Evolutionary conservation across 2,113 vertebrate species (phyloP).

Genomic region (Cryptotis parvus): DNA sequence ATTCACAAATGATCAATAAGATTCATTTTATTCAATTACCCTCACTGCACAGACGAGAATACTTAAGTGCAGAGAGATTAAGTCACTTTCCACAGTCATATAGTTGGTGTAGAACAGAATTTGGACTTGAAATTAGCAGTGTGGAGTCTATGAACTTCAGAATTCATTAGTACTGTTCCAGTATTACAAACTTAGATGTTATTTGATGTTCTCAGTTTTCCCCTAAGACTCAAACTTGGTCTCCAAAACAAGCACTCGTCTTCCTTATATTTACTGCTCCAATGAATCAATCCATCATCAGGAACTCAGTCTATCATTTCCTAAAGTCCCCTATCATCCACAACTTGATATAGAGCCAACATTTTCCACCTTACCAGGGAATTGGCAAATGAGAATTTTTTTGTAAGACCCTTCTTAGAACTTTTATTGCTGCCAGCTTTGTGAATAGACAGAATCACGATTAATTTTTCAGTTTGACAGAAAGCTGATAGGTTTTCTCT

Average conservation of each 20-base stretch:
- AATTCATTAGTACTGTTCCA: not conserved
- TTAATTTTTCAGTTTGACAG: slow-evolving; percentile 23
- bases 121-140: slow-evolving; percentile 7
- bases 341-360: not conserved
- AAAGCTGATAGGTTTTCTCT: not conserved
- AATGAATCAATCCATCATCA: not conserved
- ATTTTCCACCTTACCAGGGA: not conserved
- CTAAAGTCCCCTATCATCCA: not conserved
- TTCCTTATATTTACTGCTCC: slow-evolving; percentile 23
- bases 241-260: slow-evolving; percentile 47
- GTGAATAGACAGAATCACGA: not conserved
- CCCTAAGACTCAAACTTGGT: slow-evolving; percentile 26
- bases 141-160: not conserved
- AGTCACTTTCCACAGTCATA: not conserved
- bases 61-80: not conserved
- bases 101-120: not conserved
- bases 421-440: not conserved
- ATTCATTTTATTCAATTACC: not conserved
- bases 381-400: slow-evolving; percentile 29
- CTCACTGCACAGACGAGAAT: not conserved
- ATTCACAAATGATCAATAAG: not conserved
- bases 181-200: slow-evolving; percentile 20
- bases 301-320: slow-evolving; percentile 2
- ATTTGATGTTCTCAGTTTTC: slow-evolving; percentile 47
- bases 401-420: not conserved